A percentile compares a stretch with the other conserved stretches of the same genome.
phyloP scores from a whole-genome alignment of 2,113 vertebrate species.

The Hyla sarda region DNA sequence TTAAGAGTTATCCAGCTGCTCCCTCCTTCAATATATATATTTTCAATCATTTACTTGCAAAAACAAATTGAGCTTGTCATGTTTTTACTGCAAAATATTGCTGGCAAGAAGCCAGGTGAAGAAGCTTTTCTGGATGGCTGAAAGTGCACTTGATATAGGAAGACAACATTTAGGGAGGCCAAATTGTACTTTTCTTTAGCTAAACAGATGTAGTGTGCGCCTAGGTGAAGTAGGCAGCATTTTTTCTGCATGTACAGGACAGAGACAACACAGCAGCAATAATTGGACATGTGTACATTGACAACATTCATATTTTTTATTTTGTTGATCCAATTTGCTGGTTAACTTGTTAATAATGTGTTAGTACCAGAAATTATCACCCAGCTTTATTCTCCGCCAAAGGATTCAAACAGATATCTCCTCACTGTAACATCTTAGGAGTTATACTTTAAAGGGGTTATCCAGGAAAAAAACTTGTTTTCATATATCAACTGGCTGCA shows the following conservation, averaged over 20 bases:
- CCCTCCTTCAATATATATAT: not conserved
- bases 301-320: not conserved
- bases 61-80: constrained; percentile 37
- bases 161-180: constrained; percentile 61
- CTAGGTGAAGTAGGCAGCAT: not conserved
- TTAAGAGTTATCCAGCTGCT: not conserved
- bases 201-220: not conserved
- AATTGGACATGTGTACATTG: not conserved
- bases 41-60: constrained; percentile 21
- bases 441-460: too few species aligned
- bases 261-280: not conserved
- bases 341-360: too few species aligned
- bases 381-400: too few species aligned
- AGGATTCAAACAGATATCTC: too few species aligned
- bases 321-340: not conserved
- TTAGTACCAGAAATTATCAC: too few species aligned
- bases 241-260: not conserved
- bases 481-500: too few species aligned
- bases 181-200: constrained; percentile 32
- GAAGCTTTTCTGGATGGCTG: constrained; percentile 67
- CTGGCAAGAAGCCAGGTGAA: constrained; percentile 61
- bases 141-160: constrained; percentile 69
- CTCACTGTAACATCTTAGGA: too few species aligned
- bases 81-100: constrained; percentile 59
- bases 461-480: too few species aligned